A percentile compares a stretch with the other conserved stretches of the same genome.
phyloP scores from a whole-genome alignment of 23 tunicate species.

The Aplidium turbinatum region DNA sequence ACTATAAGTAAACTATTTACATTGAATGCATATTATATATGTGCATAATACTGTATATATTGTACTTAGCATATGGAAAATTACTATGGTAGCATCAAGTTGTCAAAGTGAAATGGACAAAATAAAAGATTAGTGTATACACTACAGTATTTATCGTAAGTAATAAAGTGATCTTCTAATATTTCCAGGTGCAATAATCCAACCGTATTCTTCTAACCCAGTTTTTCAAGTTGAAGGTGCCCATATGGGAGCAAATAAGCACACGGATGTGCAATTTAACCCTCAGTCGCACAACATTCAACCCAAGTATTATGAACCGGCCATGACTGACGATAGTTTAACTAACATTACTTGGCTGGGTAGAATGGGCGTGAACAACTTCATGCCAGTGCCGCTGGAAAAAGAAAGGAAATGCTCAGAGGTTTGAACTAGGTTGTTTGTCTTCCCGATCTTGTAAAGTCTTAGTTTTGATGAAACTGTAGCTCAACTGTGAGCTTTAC shows the following conservation, averaged over 20 bases:
- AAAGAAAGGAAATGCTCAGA: conserved; percentile 38
- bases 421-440: no score
- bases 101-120: no score
- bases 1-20: no score
- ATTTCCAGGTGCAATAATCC: conserved; percentile 30
- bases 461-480: not conserved
- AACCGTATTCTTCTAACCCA: conserved; percentile 5
- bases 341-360: conserved; percentile 90
- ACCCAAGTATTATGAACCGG: conserved; percentile 2
- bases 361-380: conserved; percentile 80
- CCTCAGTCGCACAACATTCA: not conserved
- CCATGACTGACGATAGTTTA: conserved; percentile 64
- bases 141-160: not conserved
- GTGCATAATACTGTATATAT: no score
- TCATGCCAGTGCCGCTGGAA: conserved; percentile 70
- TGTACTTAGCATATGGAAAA: not conserved
- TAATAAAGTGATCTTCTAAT: not conserved
- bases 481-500: not conserved
- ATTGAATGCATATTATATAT: no score
- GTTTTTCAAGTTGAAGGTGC: conserved; percentile 3
- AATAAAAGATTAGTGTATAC: no score
- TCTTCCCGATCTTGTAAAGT: not conserved
- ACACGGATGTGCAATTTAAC: not conserved
- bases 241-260: not conserved
- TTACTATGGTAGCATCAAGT: no score